Conservation (phyloP, 2,888 invertebrate genomes). For the Drosophila testacea region DNA sequence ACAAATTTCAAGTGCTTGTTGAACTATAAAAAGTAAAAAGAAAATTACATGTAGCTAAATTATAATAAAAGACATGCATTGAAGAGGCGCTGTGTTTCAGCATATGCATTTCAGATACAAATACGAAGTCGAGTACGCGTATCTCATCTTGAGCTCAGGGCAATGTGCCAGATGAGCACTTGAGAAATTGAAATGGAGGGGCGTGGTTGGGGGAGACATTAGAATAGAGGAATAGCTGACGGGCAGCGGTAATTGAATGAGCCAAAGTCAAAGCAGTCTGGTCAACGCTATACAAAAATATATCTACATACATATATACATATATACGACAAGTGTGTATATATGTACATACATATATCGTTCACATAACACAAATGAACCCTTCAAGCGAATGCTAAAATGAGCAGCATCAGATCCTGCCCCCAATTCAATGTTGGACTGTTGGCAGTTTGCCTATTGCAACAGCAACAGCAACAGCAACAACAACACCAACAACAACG, state of each 20-base stretch:
- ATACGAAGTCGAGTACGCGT: conserved; percentile 3
- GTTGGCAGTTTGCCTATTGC: conserved; percentile 69
- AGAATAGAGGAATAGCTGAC: conserved; percentile 60
- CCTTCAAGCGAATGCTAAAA: conserved; percentile 66
- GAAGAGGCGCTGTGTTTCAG: conserved; percentile 34
- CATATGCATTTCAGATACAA: conserved; percentile 29
- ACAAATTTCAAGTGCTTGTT: conserved; percentile 39
- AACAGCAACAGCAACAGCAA: conserved; percentile 22
- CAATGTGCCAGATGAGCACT: conserved; percentile 72
- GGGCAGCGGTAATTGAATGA: conserved; percentile 77
- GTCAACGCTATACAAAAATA: conserved; percentile 40
- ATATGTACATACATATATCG: background rate
- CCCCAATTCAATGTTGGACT: conserved; percentile 32
- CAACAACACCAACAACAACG: conserved; percentile 8
- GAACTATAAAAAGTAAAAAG: conserved; percentile 1
- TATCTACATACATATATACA: background rate
- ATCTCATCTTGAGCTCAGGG: conserved; percentile 54
- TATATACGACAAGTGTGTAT: background rate
- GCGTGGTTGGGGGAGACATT: conserved; percentile 27
- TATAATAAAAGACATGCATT: conserved; percentile 61
- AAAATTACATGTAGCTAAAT: conserved; percentile 33
- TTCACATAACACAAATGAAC: conserved; percentile 64
- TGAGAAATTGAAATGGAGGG: conserved; percentile 60
- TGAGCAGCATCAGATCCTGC: conserved; percentile 51
- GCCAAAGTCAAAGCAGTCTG: conserved; percentile 55